A percentile compares a stretch with the other conserved stretches of the same genome.
Conservation (phyloP, 2,888 invertebrate genomes). For the Halictus ligatus region DNA sequence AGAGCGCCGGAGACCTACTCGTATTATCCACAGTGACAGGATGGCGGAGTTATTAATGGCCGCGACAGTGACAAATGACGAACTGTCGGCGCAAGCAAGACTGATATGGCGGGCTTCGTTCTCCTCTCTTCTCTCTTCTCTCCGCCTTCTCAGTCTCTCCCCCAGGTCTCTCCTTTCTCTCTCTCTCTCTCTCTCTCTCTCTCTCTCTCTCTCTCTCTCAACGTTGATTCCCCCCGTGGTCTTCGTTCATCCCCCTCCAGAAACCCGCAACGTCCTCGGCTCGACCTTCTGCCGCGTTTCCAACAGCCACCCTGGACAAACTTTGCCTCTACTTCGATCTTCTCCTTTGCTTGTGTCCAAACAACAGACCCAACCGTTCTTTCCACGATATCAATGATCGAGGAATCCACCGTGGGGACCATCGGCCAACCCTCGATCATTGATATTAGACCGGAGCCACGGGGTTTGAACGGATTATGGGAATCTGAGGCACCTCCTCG, state of each 20-base stretch:
- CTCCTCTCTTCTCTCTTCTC: conserved; percentile 73
- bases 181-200: conserved; percentile 55
- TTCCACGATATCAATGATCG: conserved; percentile 69
- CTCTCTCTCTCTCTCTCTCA: conserved; percentile 55
- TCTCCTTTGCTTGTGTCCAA: conserved; percentile 43
- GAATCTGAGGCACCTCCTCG: conserved; percentile 28
- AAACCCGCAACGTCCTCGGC: conserved; percentile 62
- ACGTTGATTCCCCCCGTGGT: conserved; percentile 69
- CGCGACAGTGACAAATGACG: conserved; percentile 84
- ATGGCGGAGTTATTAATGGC: conserved; percentile 84
- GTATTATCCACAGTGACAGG: conserved; percentile 85
- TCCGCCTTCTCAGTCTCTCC: conserved; percentile 61
- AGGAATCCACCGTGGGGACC: conserved; percentile 49
- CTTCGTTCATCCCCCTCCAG: conserved; percentile 58
- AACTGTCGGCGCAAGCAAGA: conserved; percentile 85
- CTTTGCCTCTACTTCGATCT: conserved; percentile 26
- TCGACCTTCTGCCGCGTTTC: conserved; percentile 64
- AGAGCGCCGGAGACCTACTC: conserved; percentile 78
- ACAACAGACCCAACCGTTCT: conserved; percentile 62
- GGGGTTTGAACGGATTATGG: conserved; percentile 44
- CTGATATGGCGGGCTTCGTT: conserved; percentile 84
- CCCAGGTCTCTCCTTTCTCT: conserved; percentile 39
- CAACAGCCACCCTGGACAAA: conserved; percentile 45
- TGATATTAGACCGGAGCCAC: conserved; percentile 55
- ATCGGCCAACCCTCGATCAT: conserved; percentile 52